Conservation (phyloP, 2,113 vertebrate genomes). For the Channa argus region DNA sequence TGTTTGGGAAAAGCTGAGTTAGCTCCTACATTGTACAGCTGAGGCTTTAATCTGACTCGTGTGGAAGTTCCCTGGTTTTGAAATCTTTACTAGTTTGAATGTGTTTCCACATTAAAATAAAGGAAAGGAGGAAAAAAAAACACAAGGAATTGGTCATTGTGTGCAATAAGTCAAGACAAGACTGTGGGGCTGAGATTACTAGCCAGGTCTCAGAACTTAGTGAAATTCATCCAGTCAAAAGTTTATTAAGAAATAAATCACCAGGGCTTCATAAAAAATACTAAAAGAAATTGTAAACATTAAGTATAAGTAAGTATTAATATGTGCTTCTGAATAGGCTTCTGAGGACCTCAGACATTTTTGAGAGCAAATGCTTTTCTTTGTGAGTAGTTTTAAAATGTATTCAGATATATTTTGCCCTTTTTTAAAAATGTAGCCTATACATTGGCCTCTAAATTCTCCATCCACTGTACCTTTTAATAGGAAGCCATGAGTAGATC, state of each 20-base stretch:
- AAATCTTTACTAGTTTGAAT: conserved; percentile 57
- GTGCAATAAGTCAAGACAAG: conserved; percentile 18
- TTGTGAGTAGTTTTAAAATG: no score
- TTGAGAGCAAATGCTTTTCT: no score
- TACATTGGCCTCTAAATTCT: no score
- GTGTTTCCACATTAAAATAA: conserved; percentile 38
- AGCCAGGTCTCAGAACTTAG: not conserved
- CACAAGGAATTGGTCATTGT: conserved; percentile 7
- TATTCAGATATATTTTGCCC: not conserved
- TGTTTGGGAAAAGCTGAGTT: conserved; percentile 48
- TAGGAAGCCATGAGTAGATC: conserved; percentile 15
- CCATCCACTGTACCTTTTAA: not conserved
- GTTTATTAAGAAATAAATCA: not conserved
- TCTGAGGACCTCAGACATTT: no score
- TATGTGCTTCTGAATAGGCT: no score
- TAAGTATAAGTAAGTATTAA: not conserved
- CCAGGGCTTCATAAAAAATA: no score
- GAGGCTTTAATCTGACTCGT: conserved; percentile 64
- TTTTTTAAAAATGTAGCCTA: not conserved
- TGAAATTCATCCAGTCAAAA: conserved; percentile 20
- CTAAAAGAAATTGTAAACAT: no score
- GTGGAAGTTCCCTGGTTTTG: conserved; percentile 68
- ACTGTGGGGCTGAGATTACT: conserved; percentile 25
- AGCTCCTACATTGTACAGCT: conserved; percentile 57
- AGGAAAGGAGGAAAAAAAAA: not conserved